A percentile compares a stretch with the other conserved stretches of the same genome.
Conservation (phyloP, 2,888 invertebrate species). For the Peribatodes rhomboidaria region DNA sequence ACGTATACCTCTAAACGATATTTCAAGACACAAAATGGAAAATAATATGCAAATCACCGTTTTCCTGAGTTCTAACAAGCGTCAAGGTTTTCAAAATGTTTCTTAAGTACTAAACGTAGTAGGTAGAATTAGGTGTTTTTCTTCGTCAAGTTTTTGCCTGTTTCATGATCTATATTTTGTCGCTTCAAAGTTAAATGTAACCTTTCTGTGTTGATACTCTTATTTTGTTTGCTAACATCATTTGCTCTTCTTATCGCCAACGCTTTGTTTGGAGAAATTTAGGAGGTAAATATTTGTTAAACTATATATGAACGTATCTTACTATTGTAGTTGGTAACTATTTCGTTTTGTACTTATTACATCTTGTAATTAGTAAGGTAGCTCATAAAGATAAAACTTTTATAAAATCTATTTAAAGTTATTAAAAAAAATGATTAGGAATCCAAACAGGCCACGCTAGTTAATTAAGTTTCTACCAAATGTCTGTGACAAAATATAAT, state of each 20-base stretch:
- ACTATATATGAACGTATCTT: background rate
- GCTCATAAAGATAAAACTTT: too few relatives aligned
- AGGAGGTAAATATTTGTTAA: constrained; percentile 13
- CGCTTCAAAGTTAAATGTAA: constrained; percentile 29
- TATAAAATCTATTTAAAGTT: too few relatives aligned
- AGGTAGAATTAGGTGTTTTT: constrained; percentile 16
- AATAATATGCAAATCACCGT: constrained; percentile 28
- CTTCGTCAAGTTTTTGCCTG: background rate
- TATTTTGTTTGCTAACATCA: constrained; percentile 27
- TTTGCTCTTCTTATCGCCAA: constrained; percentile 26
- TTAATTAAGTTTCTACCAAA: too few relatives aligned
- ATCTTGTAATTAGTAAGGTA: too few relatives aligned
- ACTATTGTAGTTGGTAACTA: background rate
- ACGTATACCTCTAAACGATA: constrained; percentile 26
- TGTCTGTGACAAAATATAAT: too few relatives aligned
- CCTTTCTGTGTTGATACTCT: constrained; percentile 23
- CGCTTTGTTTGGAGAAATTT: constrained; percentile 21
- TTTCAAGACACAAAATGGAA: constrained; percentile 25
- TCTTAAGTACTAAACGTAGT: constrained; percentile 2
- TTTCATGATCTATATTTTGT: constrained; percentile 19
- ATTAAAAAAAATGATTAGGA: too few relatives aligned
- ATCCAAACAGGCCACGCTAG: too few relatives aligned
- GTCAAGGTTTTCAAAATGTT: constrained; percentile 6
- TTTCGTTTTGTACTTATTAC: too few relatives aligned
- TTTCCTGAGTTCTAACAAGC: constrained; percentile 19